Base-by-base conservation (phyloP, 2,888 invertebrate species). In the Oegoconia quadripuncta region DNA sequence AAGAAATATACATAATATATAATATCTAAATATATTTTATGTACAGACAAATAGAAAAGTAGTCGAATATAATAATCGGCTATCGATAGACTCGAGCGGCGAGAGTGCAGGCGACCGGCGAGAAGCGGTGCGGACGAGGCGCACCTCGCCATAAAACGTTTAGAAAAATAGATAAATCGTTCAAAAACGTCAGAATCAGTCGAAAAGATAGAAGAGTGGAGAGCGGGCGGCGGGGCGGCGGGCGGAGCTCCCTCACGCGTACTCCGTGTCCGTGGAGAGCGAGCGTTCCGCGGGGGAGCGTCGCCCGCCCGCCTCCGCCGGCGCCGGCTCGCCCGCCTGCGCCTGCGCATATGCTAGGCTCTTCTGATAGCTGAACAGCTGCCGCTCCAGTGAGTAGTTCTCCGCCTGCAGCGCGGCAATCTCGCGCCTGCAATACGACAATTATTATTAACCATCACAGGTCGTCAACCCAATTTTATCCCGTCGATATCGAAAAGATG, bases 311-410 rank as follows among this genome's bases (percentile, higher is more conserved):
- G 59, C 56, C 60, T 69, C 84, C 50, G 66, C 76, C 59, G 52
- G 74, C 52, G 68, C 81, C 64, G 66, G 76, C 61, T 88, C 90
- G 48, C 83, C 87, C 48, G 88, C 90, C 63, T 86, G 89, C 30
- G 92, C 91, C 72, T 93, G 92, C 32, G 92, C 92, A 59, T 90
- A 91, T 32, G 93, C 92, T 46, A 95, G 88, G 64, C 93, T 93
- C 75, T 93, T 92, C 78, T 95, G 95, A 71, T 95, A 95, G 74
- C 93, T 93, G 86, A 95, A 93, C 48, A 95, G 79, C 74, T 95
- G 94, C 53, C 94, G 88, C 79, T 95, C 95, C 60, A 95, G 86
- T 45, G 92, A 92, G 74, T 93, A 93, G 73, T 95, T 95, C 75
- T 95, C 95, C n/a, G 93, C 91, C 71, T 95, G 94, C 34, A 95